These are phyloP conservation scores for Eristalinus aeneus DNA, from an alignment of 2,888 invertebrate genomes.

Conservation along the genomic window DNA sequence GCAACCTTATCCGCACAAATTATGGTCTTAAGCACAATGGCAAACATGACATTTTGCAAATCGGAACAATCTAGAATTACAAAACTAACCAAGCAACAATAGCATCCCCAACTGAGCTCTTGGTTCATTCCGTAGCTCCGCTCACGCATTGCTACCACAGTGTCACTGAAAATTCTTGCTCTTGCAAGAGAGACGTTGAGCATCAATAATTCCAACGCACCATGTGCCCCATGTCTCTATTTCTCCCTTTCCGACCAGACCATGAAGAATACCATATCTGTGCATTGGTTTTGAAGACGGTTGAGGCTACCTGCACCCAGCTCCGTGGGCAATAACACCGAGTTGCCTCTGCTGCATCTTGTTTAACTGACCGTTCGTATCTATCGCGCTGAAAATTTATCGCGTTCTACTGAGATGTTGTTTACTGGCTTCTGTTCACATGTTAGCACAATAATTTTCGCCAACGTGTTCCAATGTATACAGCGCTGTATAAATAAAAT, in stretches of 20 bases:
- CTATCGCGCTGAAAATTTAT: constrained; percentile 58
- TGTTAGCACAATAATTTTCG: constrained; percentile 71
- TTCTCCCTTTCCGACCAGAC: constrained; percentile 44
- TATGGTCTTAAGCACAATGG: constrained; percentile 67
- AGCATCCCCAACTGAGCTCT: not conserved
- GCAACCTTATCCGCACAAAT: constrained; percentile 66
- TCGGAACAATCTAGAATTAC: constrained; percentile 69
- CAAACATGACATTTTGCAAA: constrained; percentile 70
- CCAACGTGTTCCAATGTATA: constrained; percentile 66
- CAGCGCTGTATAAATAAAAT: constrained; percentile 69
- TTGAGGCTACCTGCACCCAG: constrained; percentile 4
- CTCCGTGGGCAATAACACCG: not conserved
- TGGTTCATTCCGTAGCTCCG: constrained; percentile 28
- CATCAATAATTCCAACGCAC: constrained; percentile 64
- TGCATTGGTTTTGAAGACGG: constrained; percentile 20
- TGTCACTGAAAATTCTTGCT: constrained; percentile 32
- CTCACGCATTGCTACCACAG: constrained; percentile 59
- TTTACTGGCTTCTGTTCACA: constrained; percentile 70
- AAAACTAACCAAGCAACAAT: constrained; percentile 36
- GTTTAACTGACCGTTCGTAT: constrained; percentile 21
- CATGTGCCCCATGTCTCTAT: constrained; percentile 7
- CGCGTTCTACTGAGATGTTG: constrained; percentile 59
- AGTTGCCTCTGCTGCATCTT: not conserved
- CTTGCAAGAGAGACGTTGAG: constrained; percentile 40
- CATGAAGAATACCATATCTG: constrained; percentile 47